phyloP scores from a whole-genome alignment of 2,113 vertebrate genomes.

The Heterocephalus glaber region DNA sequence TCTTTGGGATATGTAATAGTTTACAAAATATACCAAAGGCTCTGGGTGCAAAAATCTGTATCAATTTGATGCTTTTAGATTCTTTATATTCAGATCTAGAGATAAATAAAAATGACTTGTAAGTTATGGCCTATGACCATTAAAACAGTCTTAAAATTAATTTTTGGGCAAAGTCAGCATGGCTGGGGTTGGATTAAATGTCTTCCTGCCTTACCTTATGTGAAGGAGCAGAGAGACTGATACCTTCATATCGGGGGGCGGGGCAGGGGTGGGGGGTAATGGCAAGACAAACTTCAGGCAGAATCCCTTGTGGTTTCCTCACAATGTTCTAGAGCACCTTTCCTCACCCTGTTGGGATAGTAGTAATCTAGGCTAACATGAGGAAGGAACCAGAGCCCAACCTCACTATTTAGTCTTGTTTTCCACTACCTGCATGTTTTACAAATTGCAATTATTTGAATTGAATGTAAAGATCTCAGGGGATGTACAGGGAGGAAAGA shows the following conservation, averaged over 20 bases:
- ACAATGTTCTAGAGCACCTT: neutral
- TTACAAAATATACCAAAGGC: neutral
- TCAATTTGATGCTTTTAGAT: neutral
- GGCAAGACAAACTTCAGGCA: neutral
- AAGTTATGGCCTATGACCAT: neutral
- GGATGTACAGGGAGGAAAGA: neutral
- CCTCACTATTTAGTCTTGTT: neutral
- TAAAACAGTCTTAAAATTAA: neutral
- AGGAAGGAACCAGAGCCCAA: neutral
- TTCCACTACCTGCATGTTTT: neutral
- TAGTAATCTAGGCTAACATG: neutral
- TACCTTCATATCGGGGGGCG: neutral
- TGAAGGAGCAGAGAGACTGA: neutral
- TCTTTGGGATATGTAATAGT: neutral
- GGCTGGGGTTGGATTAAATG: neutral
- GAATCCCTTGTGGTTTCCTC: neutral
- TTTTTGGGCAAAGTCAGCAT: neutral
- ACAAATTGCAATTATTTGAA: conserved; percentile 41
- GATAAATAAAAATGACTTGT: neutral
- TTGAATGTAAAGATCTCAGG: conserved; percentile 44
- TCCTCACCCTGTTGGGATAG: neutral
- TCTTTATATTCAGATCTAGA: neutral
- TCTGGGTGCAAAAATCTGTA: neutral
- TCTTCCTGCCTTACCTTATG: neutral
- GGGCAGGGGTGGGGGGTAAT: too few species aligned